Base-by-base conservation (phyloP, 2,113 vertebrate species). In the Casuarius casuarius region DNA sequence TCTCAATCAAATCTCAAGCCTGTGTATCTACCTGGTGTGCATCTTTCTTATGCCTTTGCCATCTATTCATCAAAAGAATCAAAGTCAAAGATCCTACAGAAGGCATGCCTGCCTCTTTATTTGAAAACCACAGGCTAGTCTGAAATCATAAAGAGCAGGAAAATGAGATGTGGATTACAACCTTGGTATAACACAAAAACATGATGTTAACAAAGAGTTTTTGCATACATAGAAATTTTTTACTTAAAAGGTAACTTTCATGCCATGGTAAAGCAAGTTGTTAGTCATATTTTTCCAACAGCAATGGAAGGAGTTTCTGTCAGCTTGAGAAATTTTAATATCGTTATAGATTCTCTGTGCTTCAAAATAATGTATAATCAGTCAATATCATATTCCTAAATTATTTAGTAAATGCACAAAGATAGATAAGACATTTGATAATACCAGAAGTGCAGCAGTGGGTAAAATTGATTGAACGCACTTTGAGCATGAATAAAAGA, bases 401-500 rank as follows among this genome's bases (percentile, higher is more conserved):
- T 97, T 97, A 97, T 96, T 94, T 95, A 97, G 86, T 89, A 96
- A 97, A 95, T 87, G 58, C 51, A 92, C 51, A 91, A 93, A 94
- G 88, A 94, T 90, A 97, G 90, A 92, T 95, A 70, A 88, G 67
- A 89, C 28, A 86, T 96, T 97, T 94, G 90, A 95, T 97, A 94
- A 95, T 95, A 95, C 9, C 62, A 96, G 83, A 97, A 97, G 72
- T 75, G 95, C 94, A 96, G 94, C 89, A 96, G 84, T 84, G 68
- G 87, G 73, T 91, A 97, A 97, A 98, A 98, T 92, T 97, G 96
- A 95, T 90, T 97, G 89, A 96, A 96, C 84, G 65, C 88, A 86
- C 76, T 94, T 94, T 87, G 90, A 97, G 79, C 83, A 87, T 89
- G 91, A 97, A 95, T 95, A 95, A 96, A 96, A 93, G 62, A 95